These are phyloP conservation scores for Turdus rufiventris DNA, from an alignment of 2,113 vertebrate species.

Conservation along the genomic window DNA sequence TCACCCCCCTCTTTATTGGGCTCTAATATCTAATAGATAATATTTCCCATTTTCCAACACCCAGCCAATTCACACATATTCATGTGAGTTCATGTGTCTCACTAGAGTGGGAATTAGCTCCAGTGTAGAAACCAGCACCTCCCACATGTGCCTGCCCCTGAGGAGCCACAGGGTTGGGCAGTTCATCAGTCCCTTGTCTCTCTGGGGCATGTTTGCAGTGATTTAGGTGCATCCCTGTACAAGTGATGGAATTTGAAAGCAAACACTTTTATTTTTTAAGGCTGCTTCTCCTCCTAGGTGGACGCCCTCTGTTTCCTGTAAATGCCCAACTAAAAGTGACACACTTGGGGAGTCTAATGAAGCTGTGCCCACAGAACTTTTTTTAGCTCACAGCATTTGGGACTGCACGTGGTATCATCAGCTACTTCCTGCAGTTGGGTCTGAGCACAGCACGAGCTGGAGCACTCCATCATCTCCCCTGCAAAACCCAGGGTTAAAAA, in stretches of 20 bases:
- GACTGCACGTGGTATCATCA: background rate
- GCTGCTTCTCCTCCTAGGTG: background rate
- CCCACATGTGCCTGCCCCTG: no score
- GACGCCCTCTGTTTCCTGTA: background rate
- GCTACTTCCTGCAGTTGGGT: background rate
- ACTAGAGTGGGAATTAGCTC: background rate
- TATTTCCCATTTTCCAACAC: background rate
- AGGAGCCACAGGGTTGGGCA: background rate
- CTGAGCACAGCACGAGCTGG: background rate
- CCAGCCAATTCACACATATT: background rate
- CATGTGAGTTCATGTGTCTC: background rate
- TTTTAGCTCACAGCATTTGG: background rate
- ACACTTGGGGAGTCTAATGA: background rate
- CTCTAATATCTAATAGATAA: background rate
- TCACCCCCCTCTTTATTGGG: background rate
- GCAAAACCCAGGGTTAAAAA: background rate
- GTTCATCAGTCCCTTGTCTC: background rate
- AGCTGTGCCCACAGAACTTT: background rate
- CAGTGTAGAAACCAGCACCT: background rate
- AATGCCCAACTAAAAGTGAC: no score
- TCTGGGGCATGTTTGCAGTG: rapidly evolving
- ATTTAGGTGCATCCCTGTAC: no score
- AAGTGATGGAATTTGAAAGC: background rate
- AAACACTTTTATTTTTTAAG: background rate
- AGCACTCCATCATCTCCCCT: background rate